Evolutionary conservation across 2,113 vertebrate genomes (phyloP), one percentile per base, ranked within the genome.

Genomic region (Urocolius indicus): DNA sequence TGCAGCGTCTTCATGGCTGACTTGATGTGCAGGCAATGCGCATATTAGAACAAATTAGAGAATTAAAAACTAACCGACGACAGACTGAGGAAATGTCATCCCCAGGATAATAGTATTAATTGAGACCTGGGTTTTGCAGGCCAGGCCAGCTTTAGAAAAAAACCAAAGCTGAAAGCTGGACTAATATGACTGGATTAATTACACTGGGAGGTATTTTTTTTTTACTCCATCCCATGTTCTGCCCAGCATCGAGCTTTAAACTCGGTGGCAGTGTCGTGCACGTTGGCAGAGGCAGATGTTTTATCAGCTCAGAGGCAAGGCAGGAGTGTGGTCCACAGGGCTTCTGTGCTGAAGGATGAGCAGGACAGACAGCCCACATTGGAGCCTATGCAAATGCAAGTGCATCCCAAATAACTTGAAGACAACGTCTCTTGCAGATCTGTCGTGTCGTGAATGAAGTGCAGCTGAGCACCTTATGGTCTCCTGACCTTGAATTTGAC

Each of bases 21-120:
- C 98, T 98, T 98, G 98, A 98, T 98, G 97, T 95, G 93, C 97
- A 98, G 98, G 98, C 98, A 97, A 97, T 96, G 97, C 83, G 89
- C 98, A 97, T 98, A 98, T 98, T 98, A 98, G 98, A 96, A 98
- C 98, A 98, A 98, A 98, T 98, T 98, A 98, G 98, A 96, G 97
- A 98, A 98, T 98, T 98, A 98, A 98, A 97, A 98, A 97, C 97
- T 97, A 98, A 89, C 97, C 92, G 54, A 97, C 63, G 96, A 98
- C 97, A 96, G 97, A 96, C 96, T 91, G 96, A 98, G 98, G 98
- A 98, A 98, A 98, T 98, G 98, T 98, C 98, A 98, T 98, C 91
- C 95, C 89, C 78, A 83, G 97, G 89, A 96, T 98, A 98, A 98
- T 98, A 97, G 97, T 97, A 98, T 98, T 98, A 98, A 98, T 98